Evolutionary conservation across 2,888 invertebrate genomes (phyloP).

Genomic region (Allacma fusca): DNA sequence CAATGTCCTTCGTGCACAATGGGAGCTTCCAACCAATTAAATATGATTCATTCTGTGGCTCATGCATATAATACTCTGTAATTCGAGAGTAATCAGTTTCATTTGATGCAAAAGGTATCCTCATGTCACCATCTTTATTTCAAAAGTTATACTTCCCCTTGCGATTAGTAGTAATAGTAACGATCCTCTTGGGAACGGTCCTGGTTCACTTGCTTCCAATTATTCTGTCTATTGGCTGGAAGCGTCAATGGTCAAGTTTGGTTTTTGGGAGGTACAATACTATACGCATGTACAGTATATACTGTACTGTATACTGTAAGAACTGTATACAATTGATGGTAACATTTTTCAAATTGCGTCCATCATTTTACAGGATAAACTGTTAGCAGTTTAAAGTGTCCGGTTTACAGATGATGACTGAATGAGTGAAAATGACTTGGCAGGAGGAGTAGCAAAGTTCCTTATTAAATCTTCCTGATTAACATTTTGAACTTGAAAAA

Average conservation of each 20-base stretch:
- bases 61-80: not conserved
- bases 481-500: conserved; percentile 33
- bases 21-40: too few relatives aligned
- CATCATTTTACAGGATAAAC: not conserved
- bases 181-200: conserved; percentile 6
- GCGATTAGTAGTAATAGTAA: not conserved
- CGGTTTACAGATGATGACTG: not conserved
- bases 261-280: not conserved
- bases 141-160: not conserved
- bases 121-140: not conserved
- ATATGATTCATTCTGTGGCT: too few relatives aligned
- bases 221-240: not conserved
- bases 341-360: not conserved
- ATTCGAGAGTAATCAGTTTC: not conserved
- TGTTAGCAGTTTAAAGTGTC: not conserved
- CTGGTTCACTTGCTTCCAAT: not conserved
- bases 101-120: not conserved
- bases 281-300: too few relatives aligned
- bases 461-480: conserved; percentile 33
- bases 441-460: not conserved
- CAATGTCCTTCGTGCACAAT: too few relatives aligned
- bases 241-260: conserved; percentile 5
- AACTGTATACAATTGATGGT: not conserved
- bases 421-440: not conserved
- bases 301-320: not conserved